Percentiles rank a stretch among this genome's conserved stretches.
Evolutionary conservation across 2,888 invertebrate species (phyloP).

Genomic region (Rhingia rostrata): DNA sequence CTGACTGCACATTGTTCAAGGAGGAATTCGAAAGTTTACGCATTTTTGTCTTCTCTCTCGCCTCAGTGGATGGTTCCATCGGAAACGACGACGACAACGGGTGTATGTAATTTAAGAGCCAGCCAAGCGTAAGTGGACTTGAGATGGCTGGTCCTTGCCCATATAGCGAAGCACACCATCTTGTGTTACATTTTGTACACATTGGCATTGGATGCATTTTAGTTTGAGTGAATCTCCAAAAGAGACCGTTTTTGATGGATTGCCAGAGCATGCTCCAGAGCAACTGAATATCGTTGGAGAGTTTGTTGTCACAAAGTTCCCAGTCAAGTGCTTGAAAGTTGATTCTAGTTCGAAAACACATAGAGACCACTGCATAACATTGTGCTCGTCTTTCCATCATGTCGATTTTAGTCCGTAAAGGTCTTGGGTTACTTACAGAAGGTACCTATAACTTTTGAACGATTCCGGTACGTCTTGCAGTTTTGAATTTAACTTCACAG

Average conservation of each 20-base stretch:
- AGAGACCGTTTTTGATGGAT: not conserved
- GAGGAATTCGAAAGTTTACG: slow-evolving; percentile 61
- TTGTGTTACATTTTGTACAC: not conserved
- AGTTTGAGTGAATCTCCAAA: not conserved
- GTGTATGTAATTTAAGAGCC: slow-evolving; percentile 17
- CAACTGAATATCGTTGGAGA: not conserved
- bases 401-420: too few relatives aligned
- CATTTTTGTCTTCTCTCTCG: slow-evolving; percentile 55
- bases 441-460: too few relatives aligned
- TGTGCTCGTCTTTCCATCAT: too few relatives aligned
- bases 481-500: too few relatives aligned
- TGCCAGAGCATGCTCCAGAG: too few relatives aligned
- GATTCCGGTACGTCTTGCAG: too few relatives aligned
- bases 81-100: not conserved
- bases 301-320: not conserved
- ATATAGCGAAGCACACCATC: not conserved
- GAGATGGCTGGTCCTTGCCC: slow-evolving; percentile 10
- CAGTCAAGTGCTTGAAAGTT: too few relatives aligned
- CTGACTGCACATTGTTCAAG: slow-evolving; percentile 41
- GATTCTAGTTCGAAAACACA: too few relatives aligned
- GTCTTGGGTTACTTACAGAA: too few relatives aligned
- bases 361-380: too few relatives aligned
- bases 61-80: slow-evolving; percentile 27
- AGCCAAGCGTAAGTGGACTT: slow-evolving; percentile 38
- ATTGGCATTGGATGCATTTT: not conserved